Base-by-base conservation (phyloP, 1,140 invertebrate genomes). In the Bombus consobrinus region DNA sequence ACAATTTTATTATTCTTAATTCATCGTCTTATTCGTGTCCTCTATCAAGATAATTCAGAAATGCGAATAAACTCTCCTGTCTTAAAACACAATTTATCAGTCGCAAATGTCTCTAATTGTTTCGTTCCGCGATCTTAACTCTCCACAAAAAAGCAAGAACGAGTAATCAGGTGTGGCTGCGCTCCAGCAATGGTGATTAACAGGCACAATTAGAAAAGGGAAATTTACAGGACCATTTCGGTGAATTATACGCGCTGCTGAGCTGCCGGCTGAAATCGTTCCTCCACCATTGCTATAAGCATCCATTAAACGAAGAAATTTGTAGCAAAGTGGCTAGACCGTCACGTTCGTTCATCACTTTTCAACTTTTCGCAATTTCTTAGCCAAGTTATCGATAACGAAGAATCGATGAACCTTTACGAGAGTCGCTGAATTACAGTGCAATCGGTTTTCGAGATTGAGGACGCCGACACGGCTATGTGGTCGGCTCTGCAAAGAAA, bases 321-420 rank as follows among this genome's bases (percentile, higher is more conserved):
- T 73, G 34, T 18, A 71, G 57, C 43, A n/a, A 39, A 37, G 22
- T 22, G 34, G 3, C 13, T 2, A 13, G 25, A 3, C 3, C 13
- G 25, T 32, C 12, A 2, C 15, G 18, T 6, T 47, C 25, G 66
- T 68, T 34, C 37, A 37, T 34, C 32, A 13, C 0, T 53, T 22
- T 53, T 53, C 43, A 41, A 32, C 32, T 81, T 57, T 53, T 25
- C 34, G 34, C 32, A 8, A 47, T 64, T 41, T 28, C n/a, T 28
- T 28, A 5, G 15, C n/a, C 12, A 13, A 12, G 15, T 43, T 53
- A 12, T 34, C 8, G 75, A 8, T 25, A 22, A 62, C 6, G 28
- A 18, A 34, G 57, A 32, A 74, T 82, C 81, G 81, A 83, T 82
- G 57, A 75, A 62, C 39, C 28, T 75, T 34, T 47, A 53, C 41